A percentile compares a stretch with the other conserved stretches of the same genome.
Evolutionary conservation across 2,797 vertebrate genomes (phyloP).

Genomic region (Poeciliopsis paucimaculata): DNA sequence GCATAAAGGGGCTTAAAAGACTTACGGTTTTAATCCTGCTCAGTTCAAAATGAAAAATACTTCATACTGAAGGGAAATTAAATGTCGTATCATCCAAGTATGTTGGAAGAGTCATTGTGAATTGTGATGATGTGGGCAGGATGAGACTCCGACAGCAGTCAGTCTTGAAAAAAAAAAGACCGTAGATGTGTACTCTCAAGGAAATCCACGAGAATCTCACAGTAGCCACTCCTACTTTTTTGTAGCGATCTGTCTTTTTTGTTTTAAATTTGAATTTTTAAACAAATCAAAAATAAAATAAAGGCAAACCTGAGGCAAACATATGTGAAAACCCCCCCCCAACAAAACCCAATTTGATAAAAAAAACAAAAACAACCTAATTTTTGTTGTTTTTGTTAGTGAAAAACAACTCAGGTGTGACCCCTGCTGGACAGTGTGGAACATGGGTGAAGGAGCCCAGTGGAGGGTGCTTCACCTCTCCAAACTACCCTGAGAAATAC

Average conservation of each 20-base stretch:
- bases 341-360: neutral
- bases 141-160: neutral
- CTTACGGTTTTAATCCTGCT: neutral
- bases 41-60: neutral
- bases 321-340: neutral
- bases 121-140: neutral
- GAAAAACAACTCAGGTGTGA: slow-evolving; percentile 91
- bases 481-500: slow-evolving; percentile 97
- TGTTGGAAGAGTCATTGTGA: neutral
- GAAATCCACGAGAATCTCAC: neutral
- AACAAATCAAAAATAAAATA: neutral
- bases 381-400: slow-evolving; percentile 72
- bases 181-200: neutral
- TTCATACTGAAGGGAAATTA: neutral
- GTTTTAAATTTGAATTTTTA: neutral
- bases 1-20: neutral
- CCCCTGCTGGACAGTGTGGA: slow-evolving; percentile 91
- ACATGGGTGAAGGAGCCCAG: slow-evolving; percentile 92
- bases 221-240: no score
- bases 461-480: slow-evolving; percentile 95
- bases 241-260: neutral
- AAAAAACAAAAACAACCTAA: neutral
- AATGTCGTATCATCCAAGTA: neutral
- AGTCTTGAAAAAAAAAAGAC: neutral
- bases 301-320: neutral